Conservation (phyloP, 2,797 vertebrate species). For the Typhlichthys subterraneus region DNA sequence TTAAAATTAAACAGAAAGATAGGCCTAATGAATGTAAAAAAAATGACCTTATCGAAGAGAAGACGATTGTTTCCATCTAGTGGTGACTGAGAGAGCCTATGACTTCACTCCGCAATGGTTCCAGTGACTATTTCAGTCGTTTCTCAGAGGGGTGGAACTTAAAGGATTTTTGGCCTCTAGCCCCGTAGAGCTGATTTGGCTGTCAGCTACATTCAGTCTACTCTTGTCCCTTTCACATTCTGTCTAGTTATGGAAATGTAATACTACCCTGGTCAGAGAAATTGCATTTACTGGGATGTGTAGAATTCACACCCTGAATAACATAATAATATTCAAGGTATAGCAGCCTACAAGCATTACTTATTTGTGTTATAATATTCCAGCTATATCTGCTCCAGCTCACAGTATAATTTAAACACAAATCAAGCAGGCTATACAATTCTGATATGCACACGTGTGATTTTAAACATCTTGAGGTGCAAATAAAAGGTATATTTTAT, state of each 20-base stretch:
- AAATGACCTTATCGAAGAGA: constrained; percentile 38
- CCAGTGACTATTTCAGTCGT: constrained; percentile 63
- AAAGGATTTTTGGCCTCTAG: constrained; percentile 67
- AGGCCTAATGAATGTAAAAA: constrained; percentile 18
- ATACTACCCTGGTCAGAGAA: constrained; percentile 30
- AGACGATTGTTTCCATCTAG: constrained; percentile 81
- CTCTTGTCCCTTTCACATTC: constrained; percentile 56
- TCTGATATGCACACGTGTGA: no score
- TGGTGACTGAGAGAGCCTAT: constrained; percentile 66
- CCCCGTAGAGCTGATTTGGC: constrained; percentile 63
- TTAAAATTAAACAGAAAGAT: no score
- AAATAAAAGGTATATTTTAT: constrained; percentile 39
- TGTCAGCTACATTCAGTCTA: constrained; percentile 71
- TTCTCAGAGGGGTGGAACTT: constrained; percentile 66
- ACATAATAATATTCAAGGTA: constrained; percentile 3
- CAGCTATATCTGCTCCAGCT: no score
- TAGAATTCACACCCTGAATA: constrained; percentile 17
- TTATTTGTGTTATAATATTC: no score
- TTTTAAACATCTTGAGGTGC: constrained; percentile 24
- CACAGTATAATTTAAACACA: no score
- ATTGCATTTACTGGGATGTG: constrained; percentile 4
- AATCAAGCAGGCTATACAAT: no score
- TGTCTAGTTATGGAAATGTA: constrained; percentile 31
- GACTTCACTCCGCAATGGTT: constrained; percentile 60
- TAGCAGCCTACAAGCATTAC: no score